Conservation (phyloP, 2,797 vertebrate species). For the Myotis findleyi region DNA sequence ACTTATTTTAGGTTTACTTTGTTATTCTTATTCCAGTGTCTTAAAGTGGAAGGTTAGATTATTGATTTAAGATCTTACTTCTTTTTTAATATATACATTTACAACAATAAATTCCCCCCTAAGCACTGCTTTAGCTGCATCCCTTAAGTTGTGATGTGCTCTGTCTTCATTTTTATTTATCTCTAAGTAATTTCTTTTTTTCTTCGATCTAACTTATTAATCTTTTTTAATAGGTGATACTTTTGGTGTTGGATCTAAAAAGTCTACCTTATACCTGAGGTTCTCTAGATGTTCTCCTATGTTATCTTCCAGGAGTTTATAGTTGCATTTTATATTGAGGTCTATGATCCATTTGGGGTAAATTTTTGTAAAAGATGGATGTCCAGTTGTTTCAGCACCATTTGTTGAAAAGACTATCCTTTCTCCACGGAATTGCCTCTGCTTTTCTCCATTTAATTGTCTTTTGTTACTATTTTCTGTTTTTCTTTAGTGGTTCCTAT, state of each 20-base stretch:
- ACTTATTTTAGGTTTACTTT: conserved; percentile 13
- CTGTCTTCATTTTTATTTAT: background rate
- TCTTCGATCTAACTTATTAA: background rate
- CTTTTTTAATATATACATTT: background rate
- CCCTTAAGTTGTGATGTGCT: background rate
- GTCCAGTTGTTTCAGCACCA: background rate
- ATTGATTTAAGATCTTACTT: background rate
- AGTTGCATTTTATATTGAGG: background rate
- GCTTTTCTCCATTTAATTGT: background rate
- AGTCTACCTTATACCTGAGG: background rate
- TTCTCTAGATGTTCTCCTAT: background rate
- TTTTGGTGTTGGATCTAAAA: background rate
- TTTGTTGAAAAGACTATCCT: background rate
- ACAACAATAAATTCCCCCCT: background rate
- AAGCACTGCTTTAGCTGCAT: background rate
- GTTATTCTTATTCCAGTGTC: background rate
- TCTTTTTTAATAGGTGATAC: background rate
- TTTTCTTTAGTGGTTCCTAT: background rate
- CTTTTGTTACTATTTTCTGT: background rate
- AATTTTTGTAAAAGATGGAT: background rate
- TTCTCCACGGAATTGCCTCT: background rate
- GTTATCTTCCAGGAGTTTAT: background rate
- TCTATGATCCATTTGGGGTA: background rate
- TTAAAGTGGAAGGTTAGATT: background rate
- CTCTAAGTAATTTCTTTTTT: background rate